Base-by-base conservation (phyloP, 64 coral and sea anemone genomes). In the Trachythela sp. region DNA sequence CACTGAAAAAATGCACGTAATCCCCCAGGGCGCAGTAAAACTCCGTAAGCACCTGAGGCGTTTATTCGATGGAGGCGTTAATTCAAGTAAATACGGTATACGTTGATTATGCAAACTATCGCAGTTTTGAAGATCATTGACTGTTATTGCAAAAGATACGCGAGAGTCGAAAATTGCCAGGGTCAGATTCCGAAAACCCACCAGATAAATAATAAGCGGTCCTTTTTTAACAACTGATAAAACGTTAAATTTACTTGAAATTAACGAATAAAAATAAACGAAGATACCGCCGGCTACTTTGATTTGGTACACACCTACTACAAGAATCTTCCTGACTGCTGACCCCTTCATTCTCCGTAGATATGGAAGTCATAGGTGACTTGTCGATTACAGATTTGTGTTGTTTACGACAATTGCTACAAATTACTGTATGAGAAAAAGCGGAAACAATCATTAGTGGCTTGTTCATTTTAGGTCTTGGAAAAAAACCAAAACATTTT, bases 311-410 rank as follows among this genome's bases (percentile, higher is more conserved):
- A 26, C 49, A 52, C 49, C 49, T 52, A 52, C 49, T 52, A 52
- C 49, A 52, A 52, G 49, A 52, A 52, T 52, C 49, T 52, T 64
- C 56, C 56, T 64, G 56, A 64, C 56, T 64, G 56, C 56, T 64
- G 56, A 64, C 26, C 13, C 56, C 4, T 64, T 64, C 56, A 64
- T 64, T 26, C 56, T 64, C 56, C 4, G 56, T 64, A 64, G 56
- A 64, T 64, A 27, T 20, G 56, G 83, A 85, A 85, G 40, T 24
- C 83, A 85, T 29, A 85, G 83, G 83, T 48, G 38, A 85, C 83
- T 85, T 40, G n/a, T 85, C 48, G 39, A 85, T 85, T 48, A 85
- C 83, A 85, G 2, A 40, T 40, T 80, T 80, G 75, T 80, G 75
- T 37, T 80, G 31, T 80, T 80, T 80, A 35, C 75, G 9, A 40